A percentile compares a stretch with the other conserved stretches of the same genome.
Conservation (phyloP, 2,888 invertebrate genomes). For the Lithophane ornitopus region DNA sequence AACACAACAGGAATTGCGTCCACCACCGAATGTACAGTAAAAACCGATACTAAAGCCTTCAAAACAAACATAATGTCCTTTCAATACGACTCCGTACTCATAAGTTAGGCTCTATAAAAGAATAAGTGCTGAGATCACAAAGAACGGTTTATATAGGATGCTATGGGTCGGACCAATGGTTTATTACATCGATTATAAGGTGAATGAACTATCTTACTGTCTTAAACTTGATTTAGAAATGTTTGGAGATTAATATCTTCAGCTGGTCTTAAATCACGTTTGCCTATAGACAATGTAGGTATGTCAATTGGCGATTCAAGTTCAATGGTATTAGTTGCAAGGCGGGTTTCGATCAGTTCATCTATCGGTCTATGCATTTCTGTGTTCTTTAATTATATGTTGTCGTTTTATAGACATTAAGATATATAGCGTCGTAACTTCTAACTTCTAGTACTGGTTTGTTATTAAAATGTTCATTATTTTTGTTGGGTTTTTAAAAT, state of each 20-base stretch:
- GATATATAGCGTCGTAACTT: neutral
- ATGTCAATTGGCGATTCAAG: slow-evolving; percentile 35
- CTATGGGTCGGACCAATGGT: slow-evolving; percentile 61
- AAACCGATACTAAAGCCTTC: slow-evolving; percentile 54
- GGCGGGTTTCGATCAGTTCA: slow-evolving; percentile 47
- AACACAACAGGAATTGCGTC: slow-evolving; percentile 75
- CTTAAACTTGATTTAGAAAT: slow-evolving; percentile 66
- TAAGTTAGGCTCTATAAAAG: slow-evolving; percentile 56
- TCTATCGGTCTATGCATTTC: slow-evolving; percentile 33
- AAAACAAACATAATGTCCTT: slow-evolving; percentile 59
- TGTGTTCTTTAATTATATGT: neutral
- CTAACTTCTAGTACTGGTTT: neutral
- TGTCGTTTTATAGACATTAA: neutral
- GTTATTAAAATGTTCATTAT: neutral
- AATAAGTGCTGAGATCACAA: slow-evolving; percentile 62
- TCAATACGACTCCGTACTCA: slow-evolving; percentile 46
- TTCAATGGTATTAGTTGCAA: slow-evolving; percentile 55
- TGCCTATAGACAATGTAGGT: slow-evolving; percentile 47
- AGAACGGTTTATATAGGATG: slow-evolving; percentile 69
- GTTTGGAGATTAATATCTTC: slow-evolving; percentile 60
- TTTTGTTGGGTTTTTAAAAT: neutral
- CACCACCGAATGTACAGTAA: slow-evolving; percentile 54
- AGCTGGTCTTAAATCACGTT: slow-evolving; percentile 61
- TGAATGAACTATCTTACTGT: slow-evolving; percentile 66
- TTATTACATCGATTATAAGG: slow-evolving; percentile 60